phyloP scores from a whole-genome alignment of 2,888 invertebrate genomes.

The Ophraella communa region DNA sequence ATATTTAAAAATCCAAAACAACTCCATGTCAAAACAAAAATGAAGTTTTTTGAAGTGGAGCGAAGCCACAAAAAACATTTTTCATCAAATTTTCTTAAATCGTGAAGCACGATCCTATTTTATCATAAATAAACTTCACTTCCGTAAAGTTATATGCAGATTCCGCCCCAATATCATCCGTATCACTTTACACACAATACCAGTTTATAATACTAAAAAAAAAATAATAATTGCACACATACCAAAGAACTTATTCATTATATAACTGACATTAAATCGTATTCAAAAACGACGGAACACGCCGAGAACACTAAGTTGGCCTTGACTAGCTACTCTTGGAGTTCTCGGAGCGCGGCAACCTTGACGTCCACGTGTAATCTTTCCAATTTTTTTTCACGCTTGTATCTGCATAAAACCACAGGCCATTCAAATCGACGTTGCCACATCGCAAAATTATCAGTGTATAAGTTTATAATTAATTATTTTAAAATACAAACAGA shows the following conservation, averaged over 20 bases:
- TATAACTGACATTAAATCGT: slow-evolving; percentile 24
- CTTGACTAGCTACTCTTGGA: slow-evolving; percentile 36
- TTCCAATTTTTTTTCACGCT: slow-evolving; percentile 25
- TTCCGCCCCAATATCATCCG: not conserved
- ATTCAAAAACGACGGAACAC: slow-evolving; percentile 18
- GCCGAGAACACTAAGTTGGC: slow-evolving; percentile 30
- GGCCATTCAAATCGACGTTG: slow-evolving; percentile 31
- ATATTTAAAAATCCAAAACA: no score
- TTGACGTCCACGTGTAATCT: slow-evolving; percentile 48
- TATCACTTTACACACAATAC: slow-evolving; percentile 5
- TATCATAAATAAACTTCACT: no score
- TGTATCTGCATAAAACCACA: slow-evolving; percentile 27
- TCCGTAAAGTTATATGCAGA: no score
- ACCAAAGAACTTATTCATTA: slow-evolving; percentile 22
- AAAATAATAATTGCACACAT: not conserved
- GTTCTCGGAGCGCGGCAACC: slow-evolving; percentile 34
- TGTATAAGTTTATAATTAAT: no score
- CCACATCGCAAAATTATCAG: not conserved
- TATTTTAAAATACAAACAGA: no score
- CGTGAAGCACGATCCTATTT: no score
- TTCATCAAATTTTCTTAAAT: no score
- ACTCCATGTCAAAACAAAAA: no score
- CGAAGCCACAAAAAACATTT: no score
- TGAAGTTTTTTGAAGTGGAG: no score
- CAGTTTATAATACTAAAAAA: not conserved